Base-by-base conservation (phyloP, 2,888 invertebrate species). In the Eilema depressum region DNA sequence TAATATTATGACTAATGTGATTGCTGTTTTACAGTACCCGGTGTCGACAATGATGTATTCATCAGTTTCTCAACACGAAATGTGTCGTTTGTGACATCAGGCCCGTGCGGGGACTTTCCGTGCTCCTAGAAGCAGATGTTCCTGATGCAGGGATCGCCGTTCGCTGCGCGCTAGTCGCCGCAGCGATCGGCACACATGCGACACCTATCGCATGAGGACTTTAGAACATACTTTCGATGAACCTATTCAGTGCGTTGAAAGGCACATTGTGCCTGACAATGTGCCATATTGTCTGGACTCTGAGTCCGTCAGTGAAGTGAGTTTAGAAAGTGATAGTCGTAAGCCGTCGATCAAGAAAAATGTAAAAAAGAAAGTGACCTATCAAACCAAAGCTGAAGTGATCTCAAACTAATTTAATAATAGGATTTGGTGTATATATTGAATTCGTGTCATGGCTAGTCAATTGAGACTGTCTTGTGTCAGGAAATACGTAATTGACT, bases 11-110 rank as follows among this genome's bases (percentile, higher is more conserved):
- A 68, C 57, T 77, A 76, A 74, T 53, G 14, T 23, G 41, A 57
- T 69, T 77, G 73, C 75, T 76, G 65, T 66, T 65, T 91, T 91
- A 20, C 95, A 96, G 95, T 96, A 96, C 78, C 95, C 95, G 33
- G 94, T 95, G 69, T 88, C 95, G n/a, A 92, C 95, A 71, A 95
- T 95, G 95, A 95, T 95, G 93, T 97, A 97, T 87, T 96, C 96
- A 23, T 96, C 96, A 60, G 96, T 96, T 74, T 95, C 96, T 59
- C 96, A 96, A 85, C 96, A 96, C 82, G 97, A 96, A 88, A 95
- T 96, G 91, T 96, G 96, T 88, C 96, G 96, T n/a, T 96, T 96
- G 96, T 97, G 96, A 96, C 96, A 96, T 80, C 96, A 96, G 84
- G 95, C 95, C 66, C 92, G 95, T 77, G 92, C 93, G 81, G 93